Evolutionary conservation across 2,888 invertebrate species (phyloP), one percentile per base, ranked within the genome.

Genomic region (Pammene fasciana): DNA sequence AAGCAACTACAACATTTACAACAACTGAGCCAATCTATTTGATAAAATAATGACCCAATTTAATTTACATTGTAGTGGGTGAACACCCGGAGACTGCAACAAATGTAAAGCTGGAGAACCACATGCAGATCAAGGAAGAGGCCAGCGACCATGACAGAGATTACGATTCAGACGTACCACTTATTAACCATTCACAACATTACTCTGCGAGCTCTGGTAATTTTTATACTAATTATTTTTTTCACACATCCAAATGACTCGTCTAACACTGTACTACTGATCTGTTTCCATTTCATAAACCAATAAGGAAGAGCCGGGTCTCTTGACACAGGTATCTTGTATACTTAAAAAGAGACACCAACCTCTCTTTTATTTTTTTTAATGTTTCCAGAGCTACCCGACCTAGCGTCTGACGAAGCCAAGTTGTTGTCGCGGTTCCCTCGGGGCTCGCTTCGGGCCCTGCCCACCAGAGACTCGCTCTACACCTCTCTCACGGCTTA

Each of bases 381-480:
- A n/a, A n/a, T n/a, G 11, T 9, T n/a, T 52, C 14, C 34, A 55
- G 54, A 55, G 1, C 0, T n/a, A 8, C 38, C 38, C 0, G 16
- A 61, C 0, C 16, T 38, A 9, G 18, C 11, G 2, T 0, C 43
- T 0, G 52, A 43, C 1, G 71, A 68, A 34, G 60, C 50, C 7
- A 57, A 14, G 18, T 52, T 72, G 41, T 41, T 72, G 1, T 52
- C 65, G 11, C 43, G 72, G 7, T 72, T 66, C 54, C 70, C 65
- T 0, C 70, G 66, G 0, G 62, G 43, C n/a, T 26, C 65, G 5
- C 52, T 72, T 6, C 66, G 66, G n/a, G 41, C 52, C 0, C 36
- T 72, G 7, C 72, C 72, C 5, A 83, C 83, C 0, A 73, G 86
- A 0, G 73, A 71, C 0, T 57, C 60, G 0, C 54, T 72, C n/a